Conservation (phyloP, 2,113 vertebrate genomes). For the Barnardius zonarius region DNA sequence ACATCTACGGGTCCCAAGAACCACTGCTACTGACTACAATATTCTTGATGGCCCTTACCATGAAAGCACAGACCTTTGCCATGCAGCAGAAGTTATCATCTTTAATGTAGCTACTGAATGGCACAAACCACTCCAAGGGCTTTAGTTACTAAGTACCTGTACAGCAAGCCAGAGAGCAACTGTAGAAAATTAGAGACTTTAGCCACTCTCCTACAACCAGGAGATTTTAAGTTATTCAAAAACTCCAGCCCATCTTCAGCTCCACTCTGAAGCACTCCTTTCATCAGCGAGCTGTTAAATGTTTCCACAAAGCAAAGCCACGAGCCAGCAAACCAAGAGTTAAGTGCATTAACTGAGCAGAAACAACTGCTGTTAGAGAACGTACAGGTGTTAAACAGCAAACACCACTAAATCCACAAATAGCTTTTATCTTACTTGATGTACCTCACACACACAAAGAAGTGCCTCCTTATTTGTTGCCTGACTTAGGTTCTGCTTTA, state of each 20-base stretch:
- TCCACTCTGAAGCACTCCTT: background rate
- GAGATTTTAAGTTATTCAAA: background rate
- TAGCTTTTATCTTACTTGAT: slow-evolving; percentile 26
- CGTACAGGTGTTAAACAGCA: background rate
- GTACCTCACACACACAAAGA: background rate
- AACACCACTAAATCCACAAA: background rate
- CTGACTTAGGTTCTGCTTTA: background rate
- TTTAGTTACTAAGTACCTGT: background rate
- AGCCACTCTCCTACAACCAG: background rate
- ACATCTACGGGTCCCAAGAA: background rate
- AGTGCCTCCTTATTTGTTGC: background rate
- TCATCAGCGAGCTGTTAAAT: background rate
- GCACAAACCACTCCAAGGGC: background rate
- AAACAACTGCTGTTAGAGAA: background rate
- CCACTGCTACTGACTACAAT: background rate
- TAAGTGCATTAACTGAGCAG: background rate
- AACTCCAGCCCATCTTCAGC: background rate
- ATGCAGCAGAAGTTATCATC: background rate
- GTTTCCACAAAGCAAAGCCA: background rate
- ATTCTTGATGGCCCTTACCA: background rate
- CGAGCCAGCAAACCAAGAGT: background rate
- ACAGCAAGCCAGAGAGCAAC: background rate
- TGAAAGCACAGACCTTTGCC: background rate
- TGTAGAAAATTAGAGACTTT: background rate
- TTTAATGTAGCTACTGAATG: background rate